Evolutionary conservation across 37 sponge, comb jelly and placozoan species (phyloP), one percentile per base, ranked within the genome.

Genomic region (Amphimedon queenslandica): DNA sequence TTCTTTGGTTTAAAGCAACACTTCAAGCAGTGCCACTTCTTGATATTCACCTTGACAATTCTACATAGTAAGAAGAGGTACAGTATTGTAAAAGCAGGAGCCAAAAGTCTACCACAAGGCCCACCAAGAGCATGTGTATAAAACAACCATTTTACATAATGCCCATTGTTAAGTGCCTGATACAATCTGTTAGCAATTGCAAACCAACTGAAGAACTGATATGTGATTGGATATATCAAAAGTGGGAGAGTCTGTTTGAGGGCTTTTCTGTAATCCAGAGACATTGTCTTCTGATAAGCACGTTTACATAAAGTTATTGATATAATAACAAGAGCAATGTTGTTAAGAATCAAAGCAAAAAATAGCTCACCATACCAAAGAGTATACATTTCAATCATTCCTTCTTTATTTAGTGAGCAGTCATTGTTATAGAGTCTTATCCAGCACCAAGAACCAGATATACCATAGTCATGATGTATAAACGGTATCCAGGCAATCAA

Each of bases 381-480:
- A 6, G 61, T 6, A 60, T 60, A 60, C 27, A n/a, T 5, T n/a
- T 60, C 61, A n/a, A 60, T 60, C 21, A n/a, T 25, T 25, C 61
- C 61, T 25, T 25, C 28, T 60, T 60, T 25, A 60, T 11, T 25
- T n/a, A 25, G 27, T 25, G 8, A 5, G 21, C 61, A 60, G 21
- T 60, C 27, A 60, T 25, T n/a, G 61, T n/a, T n/a, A 60, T 60
- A 60, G 5, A 60, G 27, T 60, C 28, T 60, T 6, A 60, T 60
- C 61, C 61, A 60, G 28, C 61, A 60, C 61, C 61, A n/a, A 6
- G 61, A 5, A 25, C 61, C 61, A n/a, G 61, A 13, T n/a, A 60
- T 11, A 11, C 61, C 61, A 60, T 60, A 60, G 5, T 13, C 21
- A n/a, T 60, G 24, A n/a, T 60, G 23, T 25, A 60, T 11, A n/a